phyloP scores from a whole-genome alignment of 2,888 invertebrate species.

The Schizotus pectinicornis region DNA sequence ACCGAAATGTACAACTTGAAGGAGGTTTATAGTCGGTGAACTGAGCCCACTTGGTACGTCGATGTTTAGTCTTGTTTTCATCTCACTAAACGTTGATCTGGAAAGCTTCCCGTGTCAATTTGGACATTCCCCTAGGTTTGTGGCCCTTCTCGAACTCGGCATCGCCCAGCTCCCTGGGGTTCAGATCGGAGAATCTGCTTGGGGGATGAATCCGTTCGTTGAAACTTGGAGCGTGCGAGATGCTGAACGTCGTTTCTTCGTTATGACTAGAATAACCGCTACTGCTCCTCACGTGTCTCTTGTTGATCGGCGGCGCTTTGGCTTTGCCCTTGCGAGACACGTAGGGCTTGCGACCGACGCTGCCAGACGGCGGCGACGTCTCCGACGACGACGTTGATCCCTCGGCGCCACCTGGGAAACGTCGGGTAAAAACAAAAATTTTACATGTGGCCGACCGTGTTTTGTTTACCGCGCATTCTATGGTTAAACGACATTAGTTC shows the following conservation, averaged over 20 bases:
- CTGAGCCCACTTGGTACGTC: no score
- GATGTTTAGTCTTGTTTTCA: no score
- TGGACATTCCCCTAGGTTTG: constrained; percentile 56
- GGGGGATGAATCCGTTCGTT: constrained; percentile 87
- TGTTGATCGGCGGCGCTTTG: constrained; percentile 64
- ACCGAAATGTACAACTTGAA: no score
- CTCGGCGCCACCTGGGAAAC: constrained; percentile 67
- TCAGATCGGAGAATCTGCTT: constrained; percentile 81
- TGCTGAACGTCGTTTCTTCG: constrained; percentile 85
- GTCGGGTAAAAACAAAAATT: not conserved
- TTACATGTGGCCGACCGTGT: not conserved
- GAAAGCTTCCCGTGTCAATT: constrained; percentile 70
- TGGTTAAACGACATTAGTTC: constrained; percentile 63
- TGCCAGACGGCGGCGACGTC: constrained; percentile 69
- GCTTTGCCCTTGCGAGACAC: constrained; percentile 70
- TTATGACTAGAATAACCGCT: constrained; percentile 85
- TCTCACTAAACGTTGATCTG: constrained; percentile 75
- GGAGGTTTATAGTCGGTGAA: no score
- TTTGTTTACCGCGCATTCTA: constrained; percentile 58
- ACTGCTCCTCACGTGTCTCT: constrained; percentile 77
- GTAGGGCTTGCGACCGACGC: constrained; percentile 69
- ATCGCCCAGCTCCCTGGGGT: constrained; percentile 58
- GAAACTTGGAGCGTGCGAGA: constrained; percentile 80
- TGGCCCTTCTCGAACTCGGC: constrained; percentile 59
- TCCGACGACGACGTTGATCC: constrained; percentile 82